Percentiles rank a stretch among this genome's conserved stretches.
Evolutionary conservation across 2,888 invertebrate genomes (phyloP).

Genomic region (Dioctria rufipes): DNA sequence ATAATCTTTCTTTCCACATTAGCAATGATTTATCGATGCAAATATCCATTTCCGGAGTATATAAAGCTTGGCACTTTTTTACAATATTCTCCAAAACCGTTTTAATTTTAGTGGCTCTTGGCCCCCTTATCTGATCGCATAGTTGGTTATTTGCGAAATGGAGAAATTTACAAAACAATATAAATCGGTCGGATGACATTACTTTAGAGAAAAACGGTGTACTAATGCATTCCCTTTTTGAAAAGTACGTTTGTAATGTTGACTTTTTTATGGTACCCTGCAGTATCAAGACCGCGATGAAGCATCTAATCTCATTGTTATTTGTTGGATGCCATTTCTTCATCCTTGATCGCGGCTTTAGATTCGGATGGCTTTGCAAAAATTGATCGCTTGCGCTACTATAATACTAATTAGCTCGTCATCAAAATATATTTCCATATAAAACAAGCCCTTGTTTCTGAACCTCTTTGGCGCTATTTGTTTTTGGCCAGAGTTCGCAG

Average conservation of each 20-base stretch:
- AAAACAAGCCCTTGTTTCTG: constrained; percentile 2
- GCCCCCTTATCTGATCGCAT: not conserved
- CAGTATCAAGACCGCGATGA: constrained; percentile 13
- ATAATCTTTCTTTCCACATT: constrained; percentile 26
- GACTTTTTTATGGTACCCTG: constrained; percentile 10
- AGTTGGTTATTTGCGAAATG: constrained; percentile 25
- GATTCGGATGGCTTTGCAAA: constrained; percentile 12
- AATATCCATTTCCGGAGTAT: constrained; percentile 3
- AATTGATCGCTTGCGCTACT: constrained; percentile 14
- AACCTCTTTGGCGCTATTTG: not conserved
- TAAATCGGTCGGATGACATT: constrained; percentile 16
- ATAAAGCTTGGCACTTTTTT: constrained; percentile 1
- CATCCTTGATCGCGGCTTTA: constrained; percentile 6
- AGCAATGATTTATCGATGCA: not conserved
- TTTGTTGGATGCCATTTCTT: constrained; percentile 14
- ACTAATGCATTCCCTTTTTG: not conserved
- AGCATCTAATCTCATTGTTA: constrained; percentile 25
- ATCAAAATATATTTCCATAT: constrained; percentile 25
- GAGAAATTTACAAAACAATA: constrained; percentile 33
- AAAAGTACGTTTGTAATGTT: constrained; percentile 22
- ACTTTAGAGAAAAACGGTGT: constrained; percentile 16
- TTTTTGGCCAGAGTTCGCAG: not conserved
- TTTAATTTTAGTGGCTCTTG: not conserved
- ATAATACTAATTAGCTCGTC: constrained; percentile 6
- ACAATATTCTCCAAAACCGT: constrained; percentile 10